phyloP scores from a whole-genome alignment of 2,797 vertebrate species.

The Phyllotis vaccarum region DNA sequence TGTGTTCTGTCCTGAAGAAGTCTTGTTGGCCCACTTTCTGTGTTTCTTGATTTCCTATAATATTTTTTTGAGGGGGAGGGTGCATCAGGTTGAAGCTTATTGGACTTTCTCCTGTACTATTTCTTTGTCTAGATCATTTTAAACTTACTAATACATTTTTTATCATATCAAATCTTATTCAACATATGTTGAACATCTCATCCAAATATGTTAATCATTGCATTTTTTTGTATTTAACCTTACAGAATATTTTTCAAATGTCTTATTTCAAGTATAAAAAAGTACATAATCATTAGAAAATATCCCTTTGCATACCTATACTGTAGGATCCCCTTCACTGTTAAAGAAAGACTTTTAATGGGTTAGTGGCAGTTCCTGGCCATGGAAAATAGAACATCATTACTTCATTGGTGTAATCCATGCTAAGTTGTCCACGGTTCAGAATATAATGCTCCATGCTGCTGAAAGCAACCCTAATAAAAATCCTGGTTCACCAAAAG shows the following conservation, averaged over 20 bases:
- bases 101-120: not conserved
- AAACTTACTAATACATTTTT: fast-evolving
- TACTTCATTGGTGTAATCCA: not conserved
- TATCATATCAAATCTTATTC: not conserved
- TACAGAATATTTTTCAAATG: not conserved
- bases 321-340: not conserved
- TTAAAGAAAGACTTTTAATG: not conserved
- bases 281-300: not conserved
- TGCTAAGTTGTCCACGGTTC: not conserved
- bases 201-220: not conserved
- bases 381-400: not conserved
- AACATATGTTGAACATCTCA: not conserved
- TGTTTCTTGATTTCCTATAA: not conserved
- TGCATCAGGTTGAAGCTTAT: not conserved
- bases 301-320: not conserved
- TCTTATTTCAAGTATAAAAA: not conserved
- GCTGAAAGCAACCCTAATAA: not conserved
- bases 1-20: not conserved
- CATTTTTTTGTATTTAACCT: not conserved
- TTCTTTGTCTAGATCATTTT: not conserved
- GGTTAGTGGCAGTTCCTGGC: not conserved
- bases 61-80: not conserved
- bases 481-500: not conserved
- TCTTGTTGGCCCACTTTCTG: not conserved
- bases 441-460: not conserved